A percentile compares a stretch with the other conserved stretches of the same genome.
Evolutionary conservation across 2,888 invertebrate genomes (phyloP).

Genomic region (Matsumyia berberina): DNA sequence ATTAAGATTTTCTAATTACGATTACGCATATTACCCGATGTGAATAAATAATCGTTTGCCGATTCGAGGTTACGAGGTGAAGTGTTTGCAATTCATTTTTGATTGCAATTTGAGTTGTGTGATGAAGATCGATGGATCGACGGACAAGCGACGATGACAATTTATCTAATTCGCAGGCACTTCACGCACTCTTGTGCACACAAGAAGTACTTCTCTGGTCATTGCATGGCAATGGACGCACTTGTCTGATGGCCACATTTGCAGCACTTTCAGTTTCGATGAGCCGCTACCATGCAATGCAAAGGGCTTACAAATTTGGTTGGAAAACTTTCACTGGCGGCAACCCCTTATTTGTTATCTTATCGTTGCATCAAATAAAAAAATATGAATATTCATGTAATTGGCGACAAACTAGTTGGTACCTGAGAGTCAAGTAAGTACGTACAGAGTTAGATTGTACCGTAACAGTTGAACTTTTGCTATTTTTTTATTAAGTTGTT

Average conservation of each 20-base stretch:
- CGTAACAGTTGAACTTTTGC: conserved; percentile 23
- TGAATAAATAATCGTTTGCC: conserved; percentile 53
- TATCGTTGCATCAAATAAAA: conserved; percentile 9
- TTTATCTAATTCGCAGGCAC: conserved; percentile 32
- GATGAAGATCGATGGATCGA: conserved; percentile 15
- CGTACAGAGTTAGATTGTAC: conserved; percentile 23
- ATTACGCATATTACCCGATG: conserved; percentile 49
- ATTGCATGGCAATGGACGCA: conserved; percentile 22
- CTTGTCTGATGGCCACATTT: conserved; percentile 30
- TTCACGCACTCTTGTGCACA: conserved; percentile 51
- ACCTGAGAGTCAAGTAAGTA: conserved; percentile 29
- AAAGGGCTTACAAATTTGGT: conserved; percentile 31
- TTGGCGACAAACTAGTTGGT: conserved; percentile 17
- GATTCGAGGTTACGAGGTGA: conserved; percentile 55
- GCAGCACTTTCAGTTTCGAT: conserved; percentile 39
- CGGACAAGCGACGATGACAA: conserved; percentile 27
- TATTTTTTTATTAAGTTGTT: background rate
- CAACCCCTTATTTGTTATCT: conserved; percentile 7
- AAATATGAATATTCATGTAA: conserved; percentile 59
- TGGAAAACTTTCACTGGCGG: conserved; percentile 43
- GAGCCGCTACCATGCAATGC: conserved; percentile 4
- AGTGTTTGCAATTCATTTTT: conserved; percentile 48
- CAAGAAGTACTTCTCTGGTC: conserved; percentile 37
- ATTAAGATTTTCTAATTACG: conserved; percentile 57
- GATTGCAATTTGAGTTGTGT: conserved; percentile 32